phyloP scores from a whole-genome alignment of 2,113 vertebrate species.

The Oriolus oriolus region DNA sequence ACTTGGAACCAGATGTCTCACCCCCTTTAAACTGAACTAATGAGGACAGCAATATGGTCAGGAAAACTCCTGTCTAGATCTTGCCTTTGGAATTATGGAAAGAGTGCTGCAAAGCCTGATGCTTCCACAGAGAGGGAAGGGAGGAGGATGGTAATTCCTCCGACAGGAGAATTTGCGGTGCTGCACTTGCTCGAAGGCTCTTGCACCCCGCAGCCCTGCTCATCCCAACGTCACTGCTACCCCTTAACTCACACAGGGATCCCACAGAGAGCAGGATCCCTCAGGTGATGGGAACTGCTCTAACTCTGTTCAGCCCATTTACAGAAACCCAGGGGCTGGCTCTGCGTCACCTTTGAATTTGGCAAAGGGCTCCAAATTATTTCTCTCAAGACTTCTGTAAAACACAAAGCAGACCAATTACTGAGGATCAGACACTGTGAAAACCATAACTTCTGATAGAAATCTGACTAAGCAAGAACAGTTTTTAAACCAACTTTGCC shows the following conservation, averaged over 20 bases:
- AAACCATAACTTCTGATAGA: background rate
- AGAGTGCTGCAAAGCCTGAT: background rate
- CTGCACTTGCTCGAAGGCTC: background rate
- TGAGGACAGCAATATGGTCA: background rate
- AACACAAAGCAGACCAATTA: background rate
- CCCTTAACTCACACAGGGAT: background rate
- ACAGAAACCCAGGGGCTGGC: background rate
- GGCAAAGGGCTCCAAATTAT: background rate
- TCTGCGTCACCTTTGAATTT: background rate
- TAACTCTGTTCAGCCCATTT: background rate
- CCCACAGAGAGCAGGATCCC: background rate
- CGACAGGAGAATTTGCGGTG: background rate
- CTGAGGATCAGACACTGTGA: background rate
- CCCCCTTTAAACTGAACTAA: background rate
- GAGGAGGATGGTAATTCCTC: background rate
- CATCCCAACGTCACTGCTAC: fast-evolving
- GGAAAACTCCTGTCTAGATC: background rate
- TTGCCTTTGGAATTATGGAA: background rate
- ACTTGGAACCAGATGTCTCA: constrained; percentile 19
- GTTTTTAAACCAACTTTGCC: background rate
- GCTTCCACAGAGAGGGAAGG: background rate
- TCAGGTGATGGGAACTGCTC: background rate
- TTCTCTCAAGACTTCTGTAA: background rate
- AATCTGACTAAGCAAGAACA: background rate
- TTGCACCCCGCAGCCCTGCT: background rate